Percentiles rank a stretch among this genome's conserved stretches.
Evolutionary conservation across 2,797 vertebrate species (phyloP).

Genomic region (Potorous gilbertii): DNA sequence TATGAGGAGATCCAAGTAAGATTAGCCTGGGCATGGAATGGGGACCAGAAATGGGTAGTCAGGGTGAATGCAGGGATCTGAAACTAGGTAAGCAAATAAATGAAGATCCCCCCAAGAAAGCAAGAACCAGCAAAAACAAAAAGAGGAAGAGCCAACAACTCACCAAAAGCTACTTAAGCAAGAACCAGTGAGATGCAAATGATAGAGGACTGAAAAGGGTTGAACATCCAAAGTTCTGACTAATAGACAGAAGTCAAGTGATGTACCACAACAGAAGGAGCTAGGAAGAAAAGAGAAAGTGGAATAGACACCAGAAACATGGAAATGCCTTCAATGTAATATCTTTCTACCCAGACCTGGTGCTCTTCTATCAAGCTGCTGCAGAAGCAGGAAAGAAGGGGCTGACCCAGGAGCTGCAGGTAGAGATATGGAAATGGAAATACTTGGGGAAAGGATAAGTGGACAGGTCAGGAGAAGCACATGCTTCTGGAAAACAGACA

Average conservation of each 20-base stretch:
- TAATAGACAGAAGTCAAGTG: conserved; percentile 23
- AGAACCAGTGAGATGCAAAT: conserved; percentile 25
- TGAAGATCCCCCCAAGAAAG: conserved; percentile 1
- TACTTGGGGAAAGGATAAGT: neutral
- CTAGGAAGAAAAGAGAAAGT: neutral
- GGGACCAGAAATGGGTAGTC: neutral
- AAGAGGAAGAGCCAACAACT: neutral
- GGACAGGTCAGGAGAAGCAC: neutral
- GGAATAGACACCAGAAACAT: neutral
- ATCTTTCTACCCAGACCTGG: neutral
- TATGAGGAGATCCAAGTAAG: neutral
- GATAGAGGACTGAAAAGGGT: neutral
- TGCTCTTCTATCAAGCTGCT: conserved; percentile 12
- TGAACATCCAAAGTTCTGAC: neutral
- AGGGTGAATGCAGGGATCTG: conserved; percentile 19
- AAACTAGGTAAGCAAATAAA: conserved; percentile 36
- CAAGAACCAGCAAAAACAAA: neutral
- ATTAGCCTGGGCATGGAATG: neutral
- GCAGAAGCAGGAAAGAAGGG: neutral
- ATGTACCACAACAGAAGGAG: neutral
- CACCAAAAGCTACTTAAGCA: neutral
- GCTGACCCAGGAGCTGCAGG: neutral
- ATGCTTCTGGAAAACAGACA: conserved; percentile 25
- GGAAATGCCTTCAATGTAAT: neutral
- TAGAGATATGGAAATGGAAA: neutral